Conservation (phyloP, 2,888 invertebrate genomes). For the Limnephilus marmoratus region DNA sequence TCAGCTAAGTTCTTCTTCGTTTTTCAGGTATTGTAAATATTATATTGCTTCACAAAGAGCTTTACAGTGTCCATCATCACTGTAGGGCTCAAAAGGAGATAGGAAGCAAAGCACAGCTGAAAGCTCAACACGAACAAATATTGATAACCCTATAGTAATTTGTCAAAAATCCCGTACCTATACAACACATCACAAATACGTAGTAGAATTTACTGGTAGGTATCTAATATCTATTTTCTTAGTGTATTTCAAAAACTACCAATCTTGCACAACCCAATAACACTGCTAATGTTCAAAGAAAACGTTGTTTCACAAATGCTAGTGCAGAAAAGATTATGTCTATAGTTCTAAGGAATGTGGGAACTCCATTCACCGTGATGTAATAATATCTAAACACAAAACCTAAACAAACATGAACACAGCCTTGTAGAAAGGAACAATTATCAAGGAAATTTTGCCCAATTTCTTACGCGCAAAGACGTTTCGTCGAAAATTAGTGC, state of each 20-base stretch:
- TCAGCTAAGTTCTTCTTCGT: too few species aligned
- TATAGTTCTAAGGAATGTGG: constrained; percentile 18
- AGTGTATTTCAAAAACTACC: neutral
- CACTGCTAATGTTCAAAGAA: neutral
- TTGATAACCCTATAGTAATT: neutral
- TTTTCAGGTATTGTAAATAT: too few species aligned
- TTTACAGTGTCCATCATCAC: too few species aligned
- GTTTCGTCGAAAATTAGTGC: neutral
- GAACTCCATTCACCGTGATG: constrained; percentile 14
- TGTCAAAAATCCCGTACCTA: neutral
- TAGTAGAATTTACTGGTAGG: neutral
- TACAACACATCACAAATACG: neutral
- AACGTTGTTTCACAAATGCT: neutral
- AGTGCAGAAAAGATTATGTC: neutral
- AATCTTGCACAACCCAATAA: neutral
- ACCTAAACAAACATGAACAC: constrained; percentile 37
- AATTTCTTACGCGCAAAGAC: neutral
- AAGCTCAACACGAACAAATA: neutral
- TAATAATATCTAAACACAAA: constrained; percentile 31
- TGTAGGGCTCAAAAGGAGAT: neutral
- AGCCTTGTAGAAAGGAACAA: constrained; percentile 37
- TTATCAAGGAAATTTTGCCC: neutral
- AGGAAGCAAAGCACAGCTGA: neutral
- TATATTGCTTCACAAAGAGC: too few species aligned
- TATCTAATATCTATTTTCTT: neutral